Evolutionary conservation across 2,797 vertebrate species (phyloP).

Genomic region (Pristis pectinata): DNA sequence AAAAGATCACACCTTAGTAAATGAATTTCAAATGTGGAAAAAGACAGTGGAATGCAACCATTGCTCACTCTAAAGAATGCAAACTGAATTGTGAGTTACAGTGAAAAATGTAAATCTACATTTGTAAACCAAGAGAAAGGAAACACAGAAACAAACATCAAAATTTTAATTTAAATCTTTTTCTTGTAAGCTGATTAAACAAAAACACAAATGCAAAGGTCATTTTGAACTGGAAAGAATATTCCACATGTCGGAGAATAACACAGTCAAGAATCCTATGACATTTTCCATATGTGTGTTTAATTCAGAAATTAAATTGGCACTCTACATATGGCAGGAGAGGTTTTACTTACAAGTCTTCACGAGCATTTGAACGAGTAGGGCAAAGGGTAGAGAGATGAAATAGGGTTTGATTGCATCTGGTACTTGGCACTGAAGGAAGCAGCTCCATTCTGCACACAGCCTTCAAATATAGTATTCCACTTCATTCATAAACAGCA

Average conservation of each 20-base stretch:
- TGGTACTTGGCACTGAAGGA: background rate
- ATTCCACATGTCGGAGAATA: background rate
- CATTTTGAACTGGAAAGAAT: background rate
- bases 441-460: background rate
- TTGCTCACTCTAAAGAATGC: background rate
- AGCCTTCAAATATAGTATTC: background rate
- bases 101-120: background rate
- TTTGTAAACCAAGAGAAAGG: background rate
- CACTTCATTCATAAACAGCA: background rate
- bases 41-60: background rate
- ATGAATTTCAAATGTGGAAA: background rate
- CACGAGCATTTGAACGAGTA: background rate
- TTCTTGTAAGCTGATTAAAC: background rate
- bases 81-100: background rate
- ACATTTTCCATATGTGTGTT: background rate
- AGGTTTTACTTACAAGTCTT: background rate
- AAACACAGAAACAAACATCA: background rate
- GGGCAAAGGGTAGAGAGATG: background rate
- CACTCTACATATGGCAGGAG: background rate
- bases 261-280: background rate
- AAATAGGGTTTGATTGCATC: background rate
- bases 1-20: background rate
- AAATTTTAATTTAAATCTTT: background rate
- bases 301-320: background rate
- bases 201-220: background rate